Evolutionary conservation across 2,888 invertebrate species (phyloP), one percentile per base, ranked within the genome.

Genomic region (Meliscaeva auricollis): DNA sequence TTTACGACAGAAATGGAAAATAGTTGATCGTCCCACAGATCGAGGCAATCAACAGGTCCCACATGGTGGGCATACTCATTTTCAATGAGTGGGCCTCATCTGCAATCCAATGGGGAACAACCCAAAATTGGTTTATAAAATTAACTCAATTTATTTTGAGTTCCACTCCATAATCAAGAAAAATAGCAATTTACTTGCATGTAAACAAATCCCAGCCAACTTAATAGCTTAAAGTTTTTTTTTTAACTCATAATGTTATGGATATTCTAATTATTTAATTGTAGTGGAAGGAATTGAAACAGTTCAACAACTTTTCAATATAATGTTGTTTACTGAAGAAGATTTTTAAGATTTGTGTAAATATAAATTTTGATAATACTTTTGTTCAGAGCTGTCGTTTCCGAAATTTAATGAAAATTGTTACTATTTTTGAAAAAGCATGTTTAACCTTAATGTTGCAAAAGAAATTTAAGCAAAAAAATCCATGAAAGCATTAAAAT

Each of bases 1-100:
- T 84, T 84, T 75, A 70, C 70, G 52, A 76, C 79, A 84, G 84
- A 84, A 84, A 84, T 84, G 75, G 80, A 84, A 84, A 84, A 84
- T 84, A 80, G 75, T 84, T 75, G 75, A 84, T 80, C 84, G 64
- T 72, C 83, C 84, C 75, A 84, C 84, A 80, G 80, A 76, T 9
- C 46, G 13, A 75, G 60, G 75, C 75, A 80, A 72, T 84, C 75
- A 84, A 84, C 84, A 80, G 84, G 84, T 84, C 80, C 75, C 75
- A 79, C 74, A 79, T 79, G 64, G 70, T 74, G 62, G 52, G 41
- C 70, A 58, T 72, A 60, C 72, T 56, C 35, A 58, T 54, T 35
- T 32, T 11, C 8, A 38, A 41, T 32, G 73, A 72, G 72, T 82
- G 78, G 83, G 62, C 48, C 11, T 9, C 35, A 9, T 38, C 9